Conservation (phyloP, 2,113 vertebrate genomes). For the Onychostruthus taczanowskii region DNA sequence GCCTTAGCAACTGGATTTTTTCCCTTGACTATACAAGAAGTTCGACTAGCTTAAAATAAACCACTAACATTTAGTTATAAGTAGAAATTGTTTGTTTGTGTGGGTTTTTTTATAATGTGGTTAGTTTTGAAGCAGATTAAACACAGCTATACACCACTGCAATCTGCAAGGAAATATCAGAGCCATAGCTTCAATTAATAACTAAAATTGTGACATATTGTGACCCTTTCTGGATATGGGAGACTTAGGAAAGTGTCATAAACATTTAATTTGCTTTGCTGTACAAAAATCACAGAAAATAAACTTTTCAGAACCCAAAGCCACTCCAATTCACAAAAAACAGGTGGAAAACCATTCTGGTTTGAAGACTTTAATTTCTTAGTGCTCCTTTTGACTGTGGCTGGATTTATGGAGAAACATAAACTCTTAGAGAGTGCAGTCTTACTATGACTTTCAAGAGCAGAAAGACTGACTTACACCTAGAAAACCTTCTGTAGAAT, state of each 20-base stretch:
- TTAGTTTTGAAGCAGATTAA: slow-evolving; percentile 11
- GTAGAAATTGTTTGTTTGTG: neutral
- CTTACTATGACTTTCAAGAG: neutral
- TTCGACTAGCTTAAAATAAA: slow-evolving; percentile 19
- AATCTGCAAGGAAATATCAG: slow-evolving; percentile 15
- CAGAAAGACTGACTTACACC: neutral
- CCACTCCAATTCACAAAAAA: neutral
- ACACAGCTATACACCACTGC: neutral
- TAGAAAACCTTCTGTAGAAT: neutral
- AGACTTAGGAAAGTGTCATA: neutral
- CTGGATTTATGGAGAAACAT: neutral
- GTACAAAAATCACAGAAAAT: neutral
- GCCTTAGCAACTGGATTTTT: neutral
- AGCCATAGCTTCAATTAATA: neutral
- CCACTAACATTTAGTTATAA: slow-evolving; percentile 5
- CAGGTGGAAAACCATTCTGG: neutral
- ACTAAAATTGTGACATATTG: neutral
- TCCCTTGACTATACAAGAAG: neutral
- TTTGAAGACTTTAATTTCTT: neutral
- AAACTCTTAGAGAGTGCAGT: neutral
- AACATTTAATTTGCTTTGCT: neutral
- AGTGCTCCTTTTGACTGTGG: neutral
- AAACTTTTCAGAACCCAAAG: neutral
- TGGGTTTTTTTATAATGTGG: neutral
- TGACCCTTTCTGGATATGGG: neutral